Percentiles rank a stretch among this genome's conserved stretches.
These are phyloP conservation scores for Merodon equestris DNA, from an alignment of 2,888 invertebrate genomes.

Conservation along the genomic window DNA sequence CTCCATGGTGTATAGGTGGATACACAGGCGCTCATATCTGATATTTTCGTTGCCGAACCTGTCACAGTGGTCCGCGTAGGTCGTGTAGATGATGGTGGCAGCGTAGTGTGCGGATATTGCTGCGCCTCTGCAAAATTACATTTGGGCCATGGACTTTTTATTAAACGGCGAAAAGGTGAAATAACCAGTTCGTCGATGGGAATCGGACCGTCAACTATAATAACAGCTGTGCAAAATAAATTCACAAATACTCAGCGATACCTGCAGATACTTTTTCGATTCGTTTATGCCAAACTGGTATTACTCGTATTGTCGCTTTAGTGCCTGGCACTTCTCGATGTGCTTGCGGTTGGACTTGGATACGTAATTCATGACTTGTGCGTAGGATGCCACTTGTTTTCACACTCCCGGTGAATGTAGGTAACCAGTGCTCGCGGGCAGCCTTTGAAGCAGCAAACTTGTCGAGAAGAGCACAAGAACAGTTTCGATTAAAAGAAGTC, in stretches of 20 bases:
- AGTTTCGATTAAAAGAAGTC: conserved; percentile 15
- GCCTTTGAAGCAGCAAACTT: conserved; percentile 37
- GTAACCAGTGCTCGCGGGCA: conserved; percentile 50
- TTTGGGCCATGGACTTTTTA: conserved; percentile 55
- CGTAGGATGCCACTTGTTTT: conserved; percentile 49
- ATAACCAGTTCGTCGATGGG: conserved; percentile 53
- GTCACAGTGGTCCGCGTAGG: conserved; percentile 37
- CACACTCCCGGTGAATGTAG: conserved; percentile 24
- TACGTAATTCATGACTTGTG: conserved; percentile 58
- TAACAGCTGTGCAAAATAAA: conserved; percentile 50
- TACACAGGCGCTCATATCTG: too few relatives aligned
- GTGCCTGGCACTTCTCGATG: too few relatives aligned
- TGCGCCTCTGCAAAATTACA: conserved; percentile 52
- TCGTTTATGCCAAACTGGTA: conserved; percentile 31
- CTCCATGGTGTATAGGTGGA: conserved; percentile 24
- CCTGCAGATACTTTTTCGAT: too few relatives aligned
- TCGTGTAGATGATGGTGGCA: not conserved
- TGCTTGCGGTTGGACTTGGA: conserved; percentile 39
- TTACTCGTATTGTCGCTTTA: not conserved
- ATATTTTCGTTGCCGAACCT: conserved; percentile 26
- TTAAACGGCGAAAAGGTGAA: conserved; percentile 50
- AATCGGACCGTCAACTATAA: conserved; percentile 33
- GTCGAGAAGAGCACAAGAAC: too few relatives aligned
- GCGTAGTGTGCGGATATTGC: not conserved
- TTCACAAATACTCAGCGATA: conserved; percentile 18